Conservation (phyloP, 2,113 vertebrate species). For the Typhlomys cinereus region DNA sequence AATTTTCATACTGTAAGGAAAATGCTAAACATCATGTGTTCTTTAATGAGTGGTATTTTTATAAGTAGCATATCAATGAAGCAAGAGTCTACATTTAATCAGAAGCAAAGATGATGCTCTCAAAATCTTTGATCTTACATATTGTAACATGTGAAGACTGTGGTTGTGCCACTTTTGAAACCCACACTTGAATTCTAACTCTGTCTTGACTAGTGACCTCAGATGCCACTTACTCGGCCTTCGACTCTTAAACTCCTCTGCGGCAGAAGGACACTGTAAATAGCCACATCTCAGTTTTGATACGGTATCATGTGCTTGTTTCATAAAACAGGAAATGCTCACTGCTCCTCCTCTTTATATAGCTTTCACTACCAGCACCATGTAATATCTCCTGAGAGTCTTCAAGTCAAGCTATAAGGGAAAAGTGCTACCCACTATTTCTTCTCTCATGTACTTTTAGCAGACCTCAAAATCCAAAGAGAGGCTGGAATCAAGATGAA, state of each 20-base stretch:
- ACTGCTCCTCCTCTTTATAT: neutral
- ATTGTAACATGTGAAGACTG: neutral
- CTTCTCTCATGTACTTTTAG: conserved; percentile 19
- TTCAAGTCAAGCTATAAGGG: neutral
- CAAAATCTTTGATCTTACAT: neutral
- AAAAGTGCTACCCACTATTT: neutral
- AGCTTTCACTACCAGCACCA: neutral
- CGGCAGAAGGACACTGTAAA: conserved; percentile 25
- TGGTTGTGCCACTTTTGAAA: neutral
- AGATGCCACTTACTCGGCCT: neutral
- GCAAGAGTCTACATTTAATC: neutral
- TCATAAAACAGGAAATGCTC: conserved; percentile 15
- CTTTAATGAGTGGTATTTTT: conserved; percentile 27
- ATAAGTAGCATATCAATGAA: conserved; percentile 33
- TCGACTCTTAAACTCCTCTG: neutral
- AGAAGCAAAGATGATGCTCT: conserved; percentile 5
- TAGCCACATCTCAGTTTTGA: neutral
- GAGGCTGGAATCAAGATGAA: neutral
- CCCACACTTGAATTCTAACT: neutral
- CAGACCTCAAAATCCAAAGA: conserved; percentile 39
- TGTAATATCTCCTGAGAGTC: neutral
- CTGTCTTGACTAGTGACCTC: neutral
- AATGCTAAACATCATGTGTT: neutral
- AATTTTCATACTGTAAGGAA: neutral
- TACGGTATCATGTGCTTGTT: neutral